Evolutionary conservation across 2,888 invertebrate genomes (phyloP), one percentile per base, ranked within the genome.

Genomic region (Allygus modestus): DNA sequence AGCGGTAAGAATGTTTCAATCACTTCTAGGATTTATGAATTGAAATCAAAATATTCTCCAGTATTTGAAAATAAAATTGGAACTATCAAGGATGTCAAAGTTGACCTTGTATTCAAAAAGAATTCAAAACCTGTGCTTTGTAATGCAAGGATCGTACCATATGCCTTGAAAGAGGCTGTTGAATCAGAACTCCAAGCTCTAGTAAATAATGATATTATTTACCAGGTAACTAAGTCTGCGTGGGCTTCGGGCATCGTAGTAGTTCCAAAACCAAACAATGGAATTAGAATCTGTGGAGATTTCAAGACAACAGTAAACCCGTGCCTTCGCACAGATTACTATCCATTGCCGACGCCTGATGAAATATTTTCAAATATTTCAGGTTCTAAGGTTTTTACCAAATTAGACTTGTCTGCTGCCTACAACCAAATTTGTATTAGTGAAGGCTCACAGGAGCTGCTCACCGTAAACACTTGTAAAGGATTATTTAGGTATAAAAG

Each of bases 61-160:
- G 77, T 77, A 1, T 77, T 77, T 77, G 77, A 51, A 51, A 17
- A 46, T 12, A 31, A 11, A 46, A 43, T 77, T n/a, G 77, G 77
- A n/a, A 26, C 23, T n/a, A 77, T 77, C 26, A 77, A 77, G 15
- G 41, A 51, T 46, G 31, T 77, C 0, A 15, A 1, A 15, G 77
- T 77, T 23, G 51, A 77, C 23, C 26, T 77, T 20, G 77, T 73
- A 15, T 41, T 73, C 4, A 73, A 43, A 43, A 43, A 73, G 1
- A 73, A 73, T 43, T 17, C 73, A 20, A 73, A 41, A 20, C 73
- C 73, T 20, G 73, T 73, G 1, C 41, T 73, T 41, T 73, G 73
- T 20, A 73, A 43, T 9, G 73, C 73, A 20, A 73, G 73, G 20
- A 73, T 41, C 0, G 73, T 73, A 11, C 73, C 73, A 2, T 73